Conservation (phyloP, 2,888 invertebrate genomes). For the Gortyna flavago region DNA sequence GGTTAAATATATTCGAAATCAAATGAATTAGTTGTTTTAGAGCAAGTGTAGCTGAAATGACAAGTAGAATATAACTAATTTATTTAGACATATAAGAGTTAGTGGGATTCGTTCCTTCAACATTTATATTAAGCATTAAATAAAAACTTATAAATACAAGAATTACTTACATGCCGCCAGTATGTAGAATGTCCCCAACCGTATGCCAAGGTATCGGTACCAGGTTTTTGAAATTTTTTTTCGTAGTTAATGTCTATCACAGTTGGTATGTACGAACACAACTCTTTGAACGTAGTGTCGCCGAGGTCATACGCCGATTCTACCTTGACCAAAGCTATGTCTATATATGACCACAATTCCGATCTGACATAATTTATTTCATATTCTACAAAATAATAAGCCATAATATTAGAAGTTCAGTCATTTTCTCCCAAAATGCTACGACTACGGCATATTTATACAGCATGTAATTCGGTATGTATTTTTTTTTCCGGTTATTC, state of each 20-base stretch:
- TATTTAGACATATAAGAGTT: no score
- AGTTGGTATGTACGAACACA: conserved; percentile 70
- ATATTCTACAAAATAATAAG: conserved; percentile 69
- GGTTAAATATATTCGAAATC: no score
- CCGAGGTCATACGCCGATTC: conserved; percentile 70
- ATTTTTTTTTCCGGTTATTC: no score
- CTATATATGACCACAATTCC: conserved; percentile 74
- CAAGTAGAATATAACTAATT: no score
- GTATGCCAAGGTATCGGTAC: conserved; percentile 62
- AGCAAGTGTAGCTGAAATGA: background rate
- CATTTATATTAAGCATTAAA: no score
- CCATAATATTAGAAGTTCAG: background rate
- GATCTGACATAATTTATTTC: conserved; percentile 67
- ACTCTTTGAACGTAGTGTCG: background rate
- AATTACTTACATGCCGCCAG: conserved; percentile 67
- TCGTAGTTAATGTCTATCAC: conserved; percentile 70
- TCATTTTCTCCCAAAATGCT: no score
- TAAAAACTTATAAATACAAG: background rate
- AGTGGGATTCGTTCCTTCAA: no score
- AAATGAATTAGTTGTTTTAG: background rate
- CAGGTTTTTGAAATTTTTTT: conserved; percentile 58
- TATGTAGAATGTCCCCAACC: conserved; percentile 71
- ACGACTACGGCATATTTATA: background rate
- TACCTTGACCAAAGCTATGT: conserved; percentile 76
- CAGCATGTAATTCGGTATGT: background rate